Conservation (phyloP, 2,797 vertebrate genomes). For the Anguilla anguilla region DNA sequence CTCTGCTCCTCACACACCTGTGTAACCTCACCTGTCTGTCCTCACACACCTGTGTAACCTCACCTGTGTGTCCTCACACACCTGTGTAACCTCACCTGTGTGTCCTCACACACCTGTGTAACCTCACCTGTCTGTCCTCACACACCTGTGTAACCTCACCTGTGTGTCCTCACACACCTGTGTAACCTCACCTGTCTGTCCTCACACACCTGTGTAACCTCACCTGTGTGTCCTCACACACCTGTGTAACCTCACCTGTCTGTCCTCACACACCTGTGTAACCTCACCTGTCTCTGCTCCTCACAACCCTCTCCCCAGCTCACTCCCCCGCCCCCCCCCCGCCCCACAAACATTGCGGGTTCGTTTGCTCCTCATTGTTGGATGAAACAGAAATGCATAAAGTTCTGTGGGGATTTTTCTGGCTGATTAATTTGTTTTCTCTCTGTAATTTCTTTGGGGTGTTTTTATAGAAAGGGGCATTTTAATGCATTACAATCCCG, state of each 20-base stretch:
- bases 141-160: not conserved
- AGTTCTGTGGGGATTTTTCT: conserved; percentile 14
- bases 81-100: not conserved
- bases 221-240: not conserved
- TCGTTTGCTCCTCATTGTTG: not conserved
- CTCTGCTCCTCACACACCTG: not conserved
- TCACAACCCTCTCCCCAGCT: not conserved
- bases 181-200: not conserved
- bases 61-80: not conserved
- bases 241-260: not conserved
- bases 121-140: not conserved
- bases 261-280: not conserved
- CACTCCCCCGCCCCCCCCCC: not conserved
- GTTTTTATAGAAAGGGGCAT: not conserved
- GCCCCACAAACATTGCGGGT: not conserved
- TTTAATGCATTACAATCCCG: conserved; percentile 23
- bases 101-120: not conserved
- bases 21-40: not conserved
- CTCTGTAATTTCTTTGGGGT: conserved; percentile 25
- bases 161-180: not conserved
- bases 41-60: not conserved
- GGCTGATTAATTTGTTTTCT: conserved; percentile 27
- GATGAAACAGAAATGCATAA: not conserved
- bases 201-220: not conserved
- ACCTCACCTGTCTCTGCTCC: not conserved